Conservation (phyloP, 2,113 vertebrate species). For the Takifugu flavidus region DNA sequence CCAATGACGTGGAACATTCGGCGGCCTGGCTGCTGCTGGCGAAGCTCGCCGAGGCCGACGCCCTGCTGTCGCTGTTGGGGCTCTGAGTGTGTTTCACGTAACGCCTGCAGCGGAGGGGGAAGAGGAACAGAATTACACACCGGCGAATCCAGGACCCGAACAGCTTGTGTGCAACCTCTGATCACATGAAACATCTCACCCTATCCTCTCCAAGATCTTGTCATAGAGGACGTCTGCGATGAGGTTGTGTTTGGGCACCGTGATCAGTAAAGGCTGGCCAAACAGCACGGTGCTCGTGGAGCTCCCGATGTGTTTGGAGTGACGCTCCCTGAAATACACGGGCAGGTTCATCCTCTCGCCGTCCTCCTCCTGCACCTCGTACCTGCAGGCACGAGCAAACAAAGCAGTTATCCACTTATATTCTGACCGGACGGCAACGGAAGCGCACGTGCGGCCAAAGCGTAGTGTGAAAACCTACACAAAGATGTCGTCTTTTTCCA, state of each 20-base stretch:
- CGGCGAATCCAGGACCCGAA: background rate
- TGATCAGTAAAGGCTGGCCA: constrained; percentile 90
- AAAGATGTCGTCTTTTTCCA: constrained; percentile 96
- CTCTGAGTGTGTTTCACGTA: constrained; percentile 82
- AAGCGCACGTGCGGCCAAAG: background rate
- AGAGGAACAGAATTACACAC: background rate
- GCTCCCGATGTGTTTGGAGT: constrained; percentile 77
- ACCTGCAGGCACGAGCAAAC: constrained; percentile 69
- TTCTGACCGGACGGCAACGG: background rate
- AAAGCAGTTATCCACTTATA: background rate
- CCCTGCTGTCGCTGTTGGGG: constrained; percentile 68
- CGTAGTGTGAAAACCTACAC: constrained; percentile 78
- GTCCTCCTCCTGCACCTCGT: constrained; percentile 82
- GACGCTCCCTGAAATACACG: constrained; percentile 91
- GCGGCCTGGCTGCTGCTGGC: constrained; percentile 68
- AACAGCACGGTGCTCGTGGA: constrained; percentile 84
- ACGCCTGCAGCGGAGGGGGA: constrained; percentile 71
- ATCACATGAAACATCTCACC: constrained; percentile 69
- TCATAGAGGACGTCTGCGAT: constrained; percentile 82
- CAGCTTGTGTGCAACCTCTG: background rate
- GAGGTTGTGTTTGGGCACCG: constrained; percentile 85
- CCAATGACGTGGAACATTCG: constrained; percentile 67
- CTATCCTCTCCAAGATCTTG: constrained; percentile 84
- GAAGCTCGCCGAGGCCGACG: constrained; percentile 63
- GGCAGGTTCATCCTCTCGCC: constrained; percentile 81